Percentiles rank a stretch among this genome's conserved stretches.
These are phyloP conservation scores for Dermolepida albohirtum DNA, from an alignment of 2,888 invertebrate genomes.

Conservation along the genomic window DNA sequence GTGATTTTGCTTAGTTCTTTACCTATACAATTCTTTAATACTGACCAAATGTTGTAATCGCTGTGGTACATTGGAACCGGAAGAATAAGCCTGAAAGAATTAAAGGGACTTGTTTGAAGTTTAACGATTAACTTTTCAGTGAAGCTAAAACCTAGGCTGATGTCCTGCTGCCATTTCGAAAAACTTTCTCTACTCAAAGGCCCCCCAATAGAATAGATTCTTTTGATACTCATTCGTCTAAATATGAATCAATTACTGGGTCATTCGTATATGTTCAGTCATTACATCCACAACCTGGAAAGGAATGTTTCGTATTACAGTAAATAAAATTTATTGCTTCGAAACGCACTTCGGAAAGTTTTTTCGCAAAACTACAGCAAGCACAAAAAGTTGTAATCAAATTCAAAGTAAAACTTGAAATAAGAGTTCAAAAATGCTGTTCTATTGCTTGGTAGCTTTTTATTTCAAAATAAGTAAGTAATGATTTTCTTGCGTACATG, in stretches of 20 bases:
- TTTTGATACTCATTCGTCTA: conserved; percentile 32
- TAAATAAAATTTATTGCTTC: too few relatives aligned
- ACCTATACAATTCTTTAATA: conserved; percentile 90
- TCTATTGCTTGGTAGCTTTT: too few relatives aligned
- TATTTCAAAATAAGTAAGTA: too few relatives aligned
- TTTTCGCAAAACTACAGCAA: not conserved
- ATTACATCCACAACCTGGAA: conserved; percentile 22
- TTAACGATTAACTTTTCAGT: not conserved
- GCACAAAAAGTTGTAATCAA: not conserved
- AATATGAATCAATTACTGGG: not conserved
- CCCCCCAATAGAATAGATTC: conserved; percentile 41
- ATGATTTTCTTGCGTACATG: too few relatives aligned
- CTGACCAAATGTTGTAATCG: conserved; percentile 91
- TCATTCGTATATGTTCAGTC: not conserved
- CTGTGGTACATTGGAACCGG: conserved; percentile 82
- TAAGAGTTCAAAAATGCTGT: too few relatives aligned
- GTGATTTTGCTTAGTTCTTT: conserved; percentile 96
- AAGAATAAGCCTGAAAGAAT: conserved; percentile 71
- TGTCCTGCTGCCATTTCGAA: conserved; percentile 51
- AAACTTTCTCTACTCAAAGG: conserved; percentile 38
- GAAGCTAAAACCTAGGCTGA: conserved; percentile 44
- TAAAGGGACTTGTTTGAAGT: too few relatives aligned
- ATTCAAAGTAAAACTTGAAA: not conserved
- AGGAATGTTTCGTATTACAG: not conserved
- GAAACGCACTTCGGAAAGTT: too few relatives aligned